phyloP scores from a whole-genome alignment of 2,113 vertebrate species.

The Lepus timidus region DNA sequence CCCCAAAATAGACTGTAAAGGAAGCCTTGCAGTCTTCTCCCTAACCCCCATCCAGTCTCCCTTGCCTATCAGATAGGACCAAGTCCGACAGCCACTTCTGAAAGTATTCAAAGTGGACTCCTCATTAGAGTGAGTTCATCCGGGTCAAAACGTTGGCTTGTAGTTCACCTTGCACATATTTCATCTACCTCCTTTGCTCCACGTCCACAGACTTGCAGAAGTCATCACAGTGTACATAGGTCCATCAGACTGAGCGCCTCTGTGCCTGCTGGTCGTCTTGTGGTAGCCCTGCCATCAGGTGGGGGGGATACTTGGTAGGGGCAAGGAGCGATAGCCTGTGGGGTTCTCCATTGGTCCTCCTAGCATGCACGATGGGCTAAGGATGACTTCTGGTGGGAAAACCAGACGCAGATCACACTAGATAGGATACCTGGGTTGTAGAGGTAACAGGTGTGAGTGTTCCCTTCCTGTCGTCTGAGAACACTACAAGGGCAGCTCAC shows the following conservation, averaged over 20 bases:
- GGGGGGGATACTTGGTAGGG: no score
- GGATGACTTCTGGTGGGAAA: neutral
- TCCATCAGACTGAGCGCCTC: neutral
- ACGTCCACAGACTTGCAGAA: neutral
- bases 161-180: no score
- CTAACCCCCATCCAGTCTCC: neutral
- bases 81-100: neutral
- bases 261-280: neutral
- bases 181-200: neutral
- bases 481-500: neutral
- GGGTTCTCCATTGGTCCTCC: neutral
- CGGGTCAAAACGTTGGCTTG: neutral
- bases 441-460: neutral
- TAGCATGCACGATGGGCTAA: neutral
- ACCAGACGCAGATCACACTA: rapidly evolving
- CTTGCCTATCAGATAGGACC: neutral
- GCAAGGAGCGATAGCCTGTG: neutral
- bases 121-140: neutral
- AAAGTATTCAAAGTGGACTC: neutral
- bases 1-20: neutral
- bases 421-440: rapidly evolving
- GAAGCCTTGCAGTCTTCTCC: neutral
- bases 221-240: neutral
- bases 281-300: neutral
- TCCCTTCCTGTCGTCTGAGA: neutral